Evolutionary conservation across 30 jellyfish, hydroid and myxozoan species (phyloP).

Genomic region (Rhopilema esculentum): DNA sequence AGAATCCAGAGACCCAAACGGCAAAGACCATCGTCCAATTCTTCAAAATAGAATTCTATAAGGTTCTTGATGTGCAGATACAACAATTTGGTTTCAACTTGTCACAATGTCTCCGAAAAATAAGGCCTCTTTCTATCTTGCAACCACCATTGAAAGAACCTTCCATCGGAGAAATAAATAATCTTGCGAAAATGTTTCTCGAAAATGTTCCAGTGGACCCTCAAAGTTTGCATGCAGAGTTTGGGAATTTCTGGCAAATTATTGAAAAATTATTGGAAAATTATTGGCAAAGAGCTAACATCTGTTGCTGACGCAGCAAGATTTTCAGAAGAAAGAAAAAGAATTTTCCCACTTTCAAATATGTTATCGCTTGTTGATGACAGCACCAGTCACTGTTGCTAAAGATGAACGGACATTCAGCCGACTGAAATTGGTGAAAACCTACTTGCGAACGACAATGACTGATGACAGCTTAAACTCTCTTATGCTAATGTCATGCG

Average conservation of each 20-base stretch:
- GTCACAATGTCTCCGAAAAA: constrained; percentile 51
- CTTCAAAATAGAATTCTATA: constrained; percentile 6
- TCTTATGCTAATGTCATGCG: too few relatives aligned
- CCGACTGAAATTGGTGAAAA: too few relatives aligned
- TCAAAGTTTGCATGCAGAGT: constrained; percentile 40
- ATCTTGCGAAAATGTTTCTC: constrained; percentile 12
- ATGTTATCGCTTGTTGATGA: not conserved
- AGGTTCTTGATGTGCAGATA: constrained; percentile 36
- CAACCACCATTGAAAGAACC: constrained; percentile 41
- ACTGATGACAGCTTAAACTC: too few relatives aligned
- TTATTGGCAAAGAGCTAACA: not conserved
- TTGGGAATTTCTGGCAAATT: constrained; percentile 36
- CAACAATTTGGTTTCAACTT: constrained; percentile 24
- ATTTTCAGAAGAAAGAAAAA: constrained; percentile 26
- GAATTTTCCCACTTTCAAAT: constrained; percentile 19
- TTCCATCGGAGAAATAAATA: constrained; percentile 15
- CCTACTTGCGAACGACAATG: too few relatives aligned
- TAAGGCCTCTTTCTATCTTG: constrained; percentile 37
- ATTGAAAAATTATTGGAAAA: not conserved
- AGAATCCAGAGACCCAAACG: constrained; percentile 6
- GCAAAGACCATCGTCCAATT: constrained; percentile 7
- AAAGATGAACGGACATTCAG: too few relatives aligned
- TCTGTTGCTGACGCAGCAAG: constrained; percentile 44
- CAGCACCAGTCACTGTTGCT: too few relatives aligned
- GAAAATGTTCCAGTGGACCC: constrained; percentile 34